Base-by-base conservation (phyloP, 2,888 invertebrate genomes). In the Spodoptera exigua region DNA sequence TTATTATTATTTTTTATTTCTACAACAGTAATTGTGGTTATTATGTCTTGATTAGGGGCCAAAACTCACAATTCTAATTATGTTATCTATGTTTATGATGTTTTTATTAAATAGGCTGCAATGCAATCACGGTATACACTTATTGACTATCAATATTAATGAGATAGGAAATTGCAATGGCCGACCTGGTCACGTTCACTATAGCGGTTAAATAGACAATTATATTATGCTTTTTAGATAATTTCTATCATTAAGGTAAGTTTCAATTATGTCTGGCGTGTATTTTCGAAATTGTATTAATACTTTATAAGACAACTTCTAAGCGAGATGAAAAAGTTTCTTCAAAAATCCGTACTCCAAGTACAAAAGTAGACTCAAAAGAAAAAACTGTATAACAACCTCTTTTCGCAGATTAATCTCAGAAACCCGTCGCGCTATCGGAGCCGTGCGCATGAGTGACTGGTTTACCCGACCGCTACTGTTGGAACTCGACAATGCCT, bases 391-490 rank as follows among this genome's bases (percentile, higher is more conserved):
- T 2, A 18, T 3, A 18, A 18, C 2, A 18, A 18, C 2, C 2
- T 18, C 18, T 32, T 51, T 68, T 21, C 9, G 78, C 84, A 96
- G 96, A 72, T 84, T 96, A 67, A 92, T 96, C 12, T 89, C 94
- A 9, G 96, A 96, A 82, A 88, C 92, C 66, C 95, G 96, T 43
- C 85, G 89, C 21, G 82, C 93, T 27, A 85, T 90, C 27, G 95
- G 95, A 1, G 94, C 94, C 3, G 87, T 96, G n/a, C 95, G 97
- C 13, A 82, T 97, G 43, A 96, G 96, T 78, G 96, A 97, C 83
- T 96, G 96, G 95, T 96, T 96, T 83, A 96, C 96, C 81, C 87
- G 96, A 45, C 97, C 97, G 0, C 89, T 95, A 0, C 84, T 97
- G 16, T 86, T 97, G 21, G 97, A 97, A 82, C 89, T 95, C 46